Evolutionary conservation across 2,888 invertebrate genomes (phyloP).

Genomic region (Cantharis rustica): DNA sequence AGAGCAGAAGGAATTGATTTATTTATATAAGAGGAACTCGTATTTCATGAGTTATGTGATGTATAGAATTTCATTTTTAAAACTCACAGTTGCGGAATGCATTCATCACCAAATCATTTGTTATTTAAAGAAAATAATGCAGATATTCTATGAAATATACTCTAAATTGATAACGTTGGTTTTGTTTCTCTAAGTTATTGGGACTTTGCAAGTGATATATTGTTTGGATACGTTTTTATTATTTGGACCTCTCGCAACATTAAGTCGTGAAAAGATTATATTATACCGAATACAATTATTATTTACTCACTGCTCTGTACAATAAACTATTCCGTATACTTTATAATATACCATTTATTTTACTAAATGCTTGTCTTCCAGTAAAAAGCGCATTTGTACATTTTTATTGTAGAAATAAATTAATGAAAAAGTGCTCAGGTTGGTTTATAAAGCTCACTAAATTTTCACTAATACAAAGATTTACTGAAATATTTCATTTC

Average conservation of each 20-base stretch:
- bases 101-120: slow-evolving; percentile 38
- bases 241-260: not conserved
- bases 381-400: not conserved
- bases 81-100: slow-evolving; percentile 35
- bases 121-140: slow-evolving; percentile 8
- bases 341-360: not conserved
- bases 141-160: not conserved
- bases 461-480: not conserved
- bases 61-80: slow-evolving; percentile 36
- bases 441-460: not conserved
- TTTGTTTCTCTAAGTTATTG: not conserved
- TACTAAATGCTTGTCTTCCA: not conserved
- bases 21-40: slow-evolving; percentile 38
- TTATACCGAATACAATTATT: not conserved
- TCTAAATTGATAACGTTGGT: not conserved
- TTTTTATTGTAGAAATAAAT: not conserved
- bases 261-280: not conserved
- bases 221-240: not conserved
- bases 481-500: not conserved
- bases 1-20: slow-evolving; percentile 37
- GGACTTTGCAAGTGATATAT: not conserved
- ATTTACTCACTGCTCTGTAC: not conserved
- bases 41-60: slow-evolving; percentile 41
- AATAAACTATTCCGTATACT: not conserved
- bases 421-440: not conserved